These are phyloP conservation scores for Syrmaticus mikado DNA, from an alignment of 2,113 vertebrate species.

Conservation along the genomic window DNA sequence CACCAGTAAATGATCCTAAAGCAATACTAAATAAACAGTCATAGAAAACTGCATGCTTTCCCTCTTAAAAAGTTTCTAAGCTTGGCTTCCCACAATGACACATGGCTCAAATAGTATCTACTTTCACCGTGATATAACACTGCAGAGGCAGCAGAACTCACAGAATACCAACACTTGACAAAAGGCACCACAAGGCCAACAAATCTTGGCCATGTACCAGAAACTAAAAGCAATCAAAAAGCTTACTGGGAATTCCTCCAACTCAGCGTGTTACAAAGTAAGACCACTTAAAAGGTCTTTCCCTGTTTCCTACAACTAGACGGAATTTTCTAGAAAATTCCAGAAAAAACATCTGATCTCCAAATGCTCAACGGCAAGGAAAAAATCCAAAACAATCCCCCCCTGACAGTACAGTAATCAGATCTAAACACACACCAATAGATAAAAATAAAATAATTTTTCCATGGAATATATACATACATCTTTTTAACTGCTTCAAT, in stretches of 20 bases:
- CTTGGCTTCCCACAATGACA: background rate
- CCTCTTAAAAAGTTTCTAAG: background rate
- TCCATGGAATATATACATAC: accelerated
- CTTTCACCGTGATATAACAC: background rate
- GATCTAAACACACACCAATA: background rate
- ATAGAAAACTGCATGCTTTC: background rate
- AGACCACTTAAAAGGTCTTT: background rate
- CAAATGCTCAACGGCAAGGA: background rate
- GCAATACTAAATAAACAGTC: background rate
- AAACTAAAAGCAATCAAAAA: background rate
- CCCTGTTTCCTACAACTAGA: accelerated
- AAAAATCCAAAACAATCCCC: background rate
- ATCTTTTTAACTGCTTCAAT: background rate
- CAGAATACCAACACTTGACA: accelerated
- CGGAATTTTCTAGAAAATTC: background rate
- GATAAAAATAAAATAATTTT: accelerated
- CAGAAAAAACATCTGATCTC: background rate
- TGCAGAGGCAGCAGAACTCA: background rate
- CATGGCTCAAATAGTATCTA: background rate
- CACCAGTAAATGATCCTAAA: background rate
- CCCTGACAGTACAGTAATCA: accelerated
- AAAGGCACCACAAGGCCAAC: background rate
- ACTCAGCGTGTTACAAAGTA: accelerated
- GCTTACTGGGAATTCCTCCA: background rate
- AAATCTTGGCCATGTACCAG: background rate